phyloP scores from a whole-genome alignment of 2,113 vertebrate species.

The Canis aureus region DNA sequence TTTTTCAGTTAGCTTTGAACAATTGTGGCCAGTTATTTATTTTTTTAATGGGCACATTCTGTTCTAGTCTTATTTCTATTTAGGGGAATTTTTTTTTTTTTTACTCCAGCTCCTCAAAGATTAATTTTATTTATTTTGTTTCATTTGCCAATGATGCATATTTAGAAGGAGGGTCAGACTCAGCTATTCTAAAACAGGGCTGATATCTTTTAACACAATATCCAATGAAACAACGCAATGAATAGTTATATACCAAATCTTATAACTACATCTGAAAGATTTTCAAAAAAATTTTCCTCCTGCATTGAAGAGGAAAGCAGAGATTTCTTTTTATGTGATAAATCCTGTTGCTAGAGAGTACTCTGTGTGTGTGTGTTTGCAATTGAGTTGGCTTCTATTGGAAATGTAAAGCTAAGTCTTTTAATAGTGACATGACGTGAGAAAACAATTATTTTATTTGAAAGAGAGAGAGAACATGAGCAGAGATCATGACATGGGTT shows the following conservation, averaged over 20 bases:
- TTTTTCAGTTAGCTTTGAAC: constrained; percentile 4
- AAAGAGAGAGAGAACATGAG: background rate
- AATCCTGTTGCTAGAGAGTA: background rate
- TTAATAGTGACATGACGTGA: background rate
- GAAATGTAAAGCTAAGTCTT: constrained; percentile 20
- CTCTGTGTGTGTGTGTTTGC: background rate
- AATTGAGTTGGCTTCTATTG: background rate
- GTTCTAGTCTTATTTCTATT: constrained; percentile 85
- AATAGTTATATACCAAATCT: background rate
- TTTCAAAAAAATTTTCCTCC: background rate
- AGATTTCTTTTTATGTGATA: background rate
- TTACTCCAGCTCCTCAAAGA: constrained; percentile 73
- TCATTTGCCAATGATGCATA: constrained; percentile 45
- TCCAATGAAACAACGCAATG: constrained; percentile 5
- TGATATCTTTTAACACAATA: constrained; percentile 51
- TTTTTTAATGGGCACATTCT: constrained; percentile 77
- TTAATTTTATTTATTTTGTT: constrained; percentile 76
- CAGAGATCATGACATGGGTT: background rate
- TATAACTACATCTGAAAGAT: background rate
- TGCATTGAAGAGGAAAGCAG: background rate
- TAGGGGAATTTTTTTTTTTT: constrained; percentile 56
- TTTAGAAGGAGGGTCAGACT: constrained; percentile 50
- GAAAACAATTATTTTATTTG: background rate
- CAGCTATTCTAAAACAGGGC: constrained; percentile 20
- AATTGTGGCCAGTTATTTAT: background rate